Percentiles rank a stretch among this genome's conserved stretches.
Conservation (phyloP, 1,140 invertebrate species). For the Drosophila fuyamai region DNA sequence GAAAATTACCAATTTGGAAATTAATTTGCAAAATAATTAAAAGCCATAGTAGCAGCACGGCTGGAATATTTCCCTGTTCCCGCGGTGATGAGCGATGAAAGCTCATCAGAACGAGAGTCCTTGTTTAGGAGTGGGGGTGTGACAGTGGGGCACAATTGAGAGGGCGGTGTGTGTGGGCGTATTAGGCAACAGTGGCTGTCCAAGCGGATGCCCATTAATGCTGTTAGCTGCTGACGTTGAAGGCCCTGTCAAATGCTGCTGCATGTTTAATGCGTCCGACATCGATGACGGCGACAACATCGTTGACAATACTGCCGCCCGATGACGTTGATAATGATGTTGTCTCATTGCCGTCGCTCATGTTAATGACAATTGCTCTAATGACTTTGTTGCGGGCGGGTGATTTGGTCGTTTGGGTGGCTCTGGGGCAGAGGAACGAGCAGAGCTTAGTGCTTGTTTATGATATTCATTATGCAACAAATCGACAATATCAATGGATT, state of each 20-base stretch:
- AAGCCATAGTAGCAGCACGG: slow-evolving; percentile 65
- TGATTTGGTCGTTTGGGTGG: slow-evolving; percentile 7
- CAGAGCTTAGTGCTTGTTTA: slow-evolving; percentile 67
- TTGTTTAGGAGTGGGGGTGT: slow-evolving; percentile 11
- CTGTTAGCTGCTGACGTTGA: slow-evolving; percentile 82
- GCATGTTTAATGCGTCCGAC: slow-evolving; percentile 80
- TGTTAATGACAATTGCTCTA: slow-evolving; percentile 82
- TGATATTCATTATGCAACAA: slow-evolving; percentile 82
- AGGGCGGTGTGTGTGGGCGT: slow-evolving; percentile 1
- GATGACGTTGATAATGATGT: slow-evolving; percentile 78
- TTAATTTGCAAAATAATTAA: slow-evolving; percentile 83
- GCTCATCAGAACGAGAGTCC: slow-evolving; percentile 46
- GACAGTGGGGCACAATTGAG: not conserved
- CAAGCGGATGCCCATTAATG: slow-evolving; percentile 68
- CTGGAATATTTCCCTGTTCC: not conserved
- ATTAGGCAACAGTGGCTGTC: slow-evolving; percentile 34
- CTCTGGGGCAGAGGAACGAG: slow-evolving; percentile 1
- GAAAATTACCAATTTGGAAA: slow-evolving; percentile 82
- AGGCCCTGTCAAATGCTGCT: slow-evolving; percentile 80
- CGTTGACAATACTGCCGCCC: slow-evolving; percentile 59
- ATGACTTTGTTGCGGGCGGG: slow-evolving; percentile 73
- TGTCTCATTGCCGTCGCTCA: slow-evolving; percentile 79
- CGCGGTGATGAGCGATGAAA: slow-evolving; percentile 51
- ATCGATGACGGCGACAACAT: slow-evolving; percentile 62
- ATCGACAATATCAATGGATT: slow-evolving; percentile 82